Evolutionary conservation across 2,113 vertebrate genomes (phyloP).

Genomic region (Prinia subflava): DNA sequence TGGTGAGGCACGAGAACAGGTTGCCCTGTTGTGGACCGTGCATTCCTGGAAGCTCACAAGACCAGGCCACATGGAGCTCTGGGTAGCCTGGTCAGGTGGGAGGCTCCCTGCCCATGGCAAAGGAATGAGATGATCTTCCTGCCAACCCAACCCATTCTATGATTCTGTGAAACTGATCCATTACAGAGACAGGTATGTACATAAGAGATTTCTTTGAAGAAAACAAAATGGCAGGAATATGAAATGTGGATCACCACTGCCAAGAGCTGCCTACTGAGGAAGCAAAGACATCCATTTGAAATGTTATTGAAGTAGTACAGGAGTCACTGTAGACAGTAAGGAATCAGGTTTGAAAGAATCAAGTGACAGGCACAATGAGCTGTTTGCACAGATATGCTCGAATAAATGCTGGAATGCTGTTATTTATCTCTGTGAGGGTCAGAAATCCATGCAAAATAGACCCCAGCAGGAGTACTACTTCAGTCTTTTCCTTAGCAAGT

Average conservation of each 20-base stretch:
- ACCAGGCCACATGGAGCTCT: too few species aligned
- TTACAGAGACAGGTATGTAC: not conserved
- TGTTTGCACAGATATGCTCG: not conserved
- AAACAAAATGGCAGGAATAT: not conserved
- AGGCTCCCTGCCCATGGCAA: not conserved
- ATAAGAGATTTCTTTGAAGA: not conserved
- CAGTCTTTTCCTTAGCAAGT: not conserved
- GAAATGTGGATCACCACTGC: not conserved
- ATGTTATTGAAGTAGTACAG: not conserved
- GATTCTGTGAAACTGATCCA: not conserved
- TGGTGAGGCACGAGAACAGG: not conserved
- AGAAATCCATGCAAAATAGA: not conserved
- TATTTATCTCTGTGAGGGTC: not conserved
- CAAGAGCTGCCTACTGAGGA: not conserved
- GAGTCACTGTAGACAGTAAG: not conserved
- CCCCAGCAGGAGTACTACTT: not conserved
- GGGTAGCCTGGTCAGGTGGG: not conserved
- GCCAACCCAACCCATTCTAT: not conserved
- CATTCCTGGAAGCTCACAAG: not conserved
- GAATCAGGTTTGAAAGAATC: not conserved
- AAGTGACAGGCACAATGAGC: not conserved
- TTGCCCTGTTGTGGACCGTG: not conserved
- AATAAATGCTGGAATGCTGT: not conserved
- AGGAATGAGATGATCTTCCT: not conserved
- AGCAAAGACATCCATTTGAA: fast-evolving